Evolutionary conservation across 1,140 invertebrate species (phyloP).

Genomic region (Papilio polyxenes): DNA sequence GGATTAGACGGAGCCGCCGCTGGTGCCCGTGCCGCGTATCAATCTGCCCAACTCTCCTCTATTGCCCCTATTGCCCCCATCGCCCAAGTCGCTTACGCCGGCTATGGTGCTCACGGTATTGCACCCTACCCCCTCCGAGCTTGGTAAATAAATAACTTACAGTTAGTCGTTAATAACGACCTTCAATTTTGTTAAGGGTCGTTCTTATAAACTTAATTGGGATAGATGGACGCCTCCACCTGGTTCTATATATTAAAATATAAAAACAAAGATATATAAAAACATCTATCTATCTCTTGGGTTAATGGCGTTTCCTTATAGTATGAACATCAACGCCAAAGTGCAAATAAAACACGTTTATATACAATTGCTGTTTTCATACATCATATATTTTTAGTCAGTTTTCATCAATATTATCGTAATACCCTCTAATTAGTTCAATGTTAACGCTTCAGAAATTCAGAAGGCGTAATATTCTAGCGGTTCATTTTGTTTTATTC

Average conservation of each 20-base stretch:
- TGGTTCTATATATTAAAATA: conserved; percentile 63
- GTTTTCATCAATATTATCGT: no score
- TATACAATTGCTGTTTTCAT: conserved; percentile 51
- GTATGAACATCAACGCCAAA: conserved; percentile 79
- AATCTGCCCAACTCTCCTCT: conserved; percentile 38
- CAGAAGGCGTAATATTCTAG: no score
- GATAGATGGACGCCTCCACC: conserved; percentile 39
- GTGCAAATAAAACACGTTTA: conserved; percentile 77
- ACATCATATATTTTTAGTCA: not conserved
- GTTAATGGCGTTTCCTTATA: no score
- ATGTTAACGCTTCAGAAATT: no score
- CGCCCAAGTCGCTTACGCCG: conserved; percentile 47
- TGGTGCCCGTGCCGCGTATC: conserved; percentile 61
- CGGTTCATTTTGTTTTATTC: no score
- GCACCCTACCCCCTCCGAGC: conserved; percentile 52
- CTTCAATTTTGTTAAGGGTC: conserved; percentile 10
- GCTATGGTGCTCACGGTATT: conserved; percentile 55
- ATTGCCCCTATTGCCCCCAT: conserved; percentile 39
- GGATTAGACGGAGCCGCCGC: conserved; percentile 77
- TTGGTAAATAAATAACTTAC: conserved; percentile 65
- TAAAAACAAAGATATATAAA: conserved; percentile 69
- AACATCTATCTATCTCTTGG: no score
- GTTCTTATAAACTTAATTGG: not conserved
- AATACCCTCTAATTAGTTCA: no score
- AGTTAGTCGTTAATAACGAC: not conserved